Conservation (phyloP, 2,888 invertebrate species). For the Leptinotarsa rubiginosa region DNA sequence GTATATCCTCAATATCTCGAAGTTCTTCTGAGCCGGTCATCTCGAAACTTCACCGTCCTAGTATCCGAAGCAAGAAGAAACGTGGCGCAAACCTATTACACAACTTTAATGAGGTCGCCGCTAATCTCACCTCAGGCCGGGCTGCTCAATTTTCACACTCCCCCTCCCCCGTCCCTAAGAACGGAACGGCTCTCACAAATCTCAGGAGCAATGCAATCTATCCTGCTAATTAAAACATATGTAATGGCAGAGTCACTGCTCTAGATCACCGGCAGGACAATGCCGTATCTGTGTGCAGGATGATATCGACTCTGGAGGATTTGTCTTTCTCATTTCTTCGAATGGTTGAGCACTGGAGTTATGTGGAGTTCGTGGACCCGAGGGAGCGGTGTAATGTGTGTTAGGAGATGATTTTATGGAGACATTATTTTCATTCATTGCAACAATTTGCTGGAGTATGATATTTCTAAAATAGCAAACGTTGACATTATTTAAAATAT, state of each 20-base stretch:
- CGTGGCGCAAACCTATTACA: slow-evolving; percentile 65
- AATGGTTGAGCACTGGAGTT: slow-evolving; percentile 23
- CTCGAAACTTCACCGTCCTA: neutral
- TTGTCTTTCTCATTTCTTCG: slow-evolving; percentile 39
- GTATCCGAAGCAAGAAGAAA: slow-evolving; percentile 58
- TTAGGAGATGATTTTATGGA: neutral
- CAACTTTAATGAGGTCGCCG: slow-evolving; percentile 65
- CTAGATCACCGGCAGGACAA: slow-evolving; percentile 54
- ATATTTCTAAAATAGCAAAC: too few species aligned
- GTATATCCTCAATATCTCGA: neutral
- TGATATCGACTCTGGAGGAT: slow-evolving; percentile 29
- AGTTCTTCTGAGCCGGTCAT: neutral
- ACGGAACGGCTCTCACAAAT: slow-evolving; percentile 59
- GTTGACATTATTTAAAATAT: too few species aligned
- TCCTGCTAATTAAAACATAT: slow-evolving; percentile 67
- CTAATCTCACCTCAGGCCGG: slow-evolving; percentile 59
- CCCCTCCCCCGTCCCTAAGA: slow-evolving; percentile 54
- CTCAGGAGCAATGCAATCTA: slow-evolving; percentile 62
- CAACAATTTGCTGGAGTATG: too few species aligned
- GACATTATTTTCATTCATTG: too few species aligned
- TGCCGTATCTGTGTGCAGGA: slow-evolving; percentile 51
- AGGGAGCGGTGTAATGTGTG: neutral
- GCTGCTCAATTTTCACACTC: slow-evolving; percentile 37
- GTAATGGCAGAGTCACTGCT: slow-evolving; percentile 59
- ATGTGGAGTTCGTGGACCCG: slow-evolving; percentile 4